Evolutionary conservation across 2,113 vertebrate species (phyloP).

Genomic region (Tauraco erythrolophus): DNA sequence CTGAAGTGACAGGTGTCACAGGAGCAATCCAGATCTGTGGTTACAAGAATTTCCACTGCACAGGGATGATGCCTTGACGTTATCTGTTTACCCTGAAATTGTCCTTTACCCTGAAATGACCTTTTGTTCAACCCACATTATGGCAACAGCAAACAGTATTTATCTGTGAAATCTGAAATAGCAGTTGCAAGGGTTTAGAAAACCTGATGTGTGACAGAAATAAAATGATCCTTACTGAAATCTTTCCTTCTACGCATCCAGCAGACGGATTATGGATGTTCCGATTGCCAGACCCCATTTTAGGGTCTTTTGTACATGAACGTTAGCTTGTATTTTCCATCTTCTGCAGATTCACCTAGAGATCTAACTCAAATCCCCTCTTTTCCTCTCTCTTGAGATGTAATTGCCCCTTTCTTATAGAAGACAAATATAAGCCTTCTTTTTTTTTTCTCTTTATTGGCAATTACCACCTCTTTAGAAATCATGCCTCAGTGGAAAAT

Average conservation of each 20-base stretch:
- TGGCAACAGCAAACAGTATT: background rate
- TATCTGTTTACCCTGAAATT: background rate
- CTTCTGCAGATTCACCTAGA: background rate
- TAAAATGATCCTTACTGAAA: background rate
- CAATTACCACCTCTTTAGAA: background rate
- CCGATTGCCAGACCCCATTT: background rate
- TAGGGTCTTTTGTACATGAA: background rate
- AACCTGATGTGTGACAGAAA: background rate
- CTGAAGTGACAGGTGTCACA: background rate
- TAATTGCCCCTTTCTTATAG: background rate
- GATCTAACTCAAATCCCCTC: background rate
- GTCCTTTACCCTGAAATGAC: background rate
- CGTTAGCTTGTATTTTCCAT: background rate
- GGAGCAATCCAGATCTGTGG: background rate
- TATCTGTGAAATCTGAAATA: background rate
- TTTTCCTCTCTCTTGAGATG: background rate
- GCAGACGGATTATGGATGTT: background rate
- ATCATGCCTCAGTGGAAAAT: background rate
- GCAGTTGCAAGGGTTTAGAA: background rate
- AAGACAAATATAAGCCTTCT: background rate
- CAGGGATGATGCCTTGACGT: background rate
- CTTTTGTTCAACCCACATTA: background rate
- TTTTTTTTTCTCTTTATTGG: background rate
- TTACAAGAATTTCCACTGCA: background rate
- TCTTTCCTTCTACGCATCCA: background rate